Conservation (phyloP, 2,797 vertebrate genomes). For the Mormyrops boulengeri region DNA sequence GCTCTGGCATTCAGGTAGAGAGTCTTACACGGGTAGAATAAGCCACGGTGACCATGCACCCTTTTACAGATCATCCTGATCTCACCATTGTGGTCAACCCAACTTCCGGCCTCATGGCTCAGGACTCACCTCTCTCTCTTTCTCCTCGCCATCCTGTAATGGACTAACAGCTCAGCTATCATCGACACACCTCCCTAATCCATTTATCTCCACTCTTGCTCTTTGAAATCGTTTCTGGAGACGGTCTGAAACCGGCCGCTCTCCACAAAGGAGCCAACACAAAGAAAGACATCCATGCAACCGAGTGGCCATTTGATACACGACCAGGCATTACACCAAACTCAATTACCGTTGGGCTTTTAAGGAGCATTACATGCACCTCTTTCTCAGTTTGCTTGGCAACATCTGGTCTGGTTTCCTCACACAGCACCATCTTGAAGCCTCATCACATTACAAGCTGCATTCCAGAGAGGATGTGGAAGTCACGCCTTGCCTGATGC, state of each 20-base stretch:
- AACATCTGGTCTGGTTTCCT: neutral
- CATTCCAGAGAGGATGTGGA: neutral
- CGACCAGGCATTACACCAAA: constrained; percentile 16
- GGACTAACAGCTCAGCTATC: constrained; percentile 16
- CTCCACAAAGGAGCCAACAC: neutral
- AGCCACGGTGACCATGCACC: neutral
- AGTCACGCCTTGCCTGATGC: neutral
- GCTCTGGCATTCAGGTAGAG: neutral
- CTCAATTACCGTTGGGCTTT: constrained; percentile 14
- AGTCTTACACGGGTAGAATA: neutral
- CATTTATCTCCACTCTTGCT: constrained; percentile 9
- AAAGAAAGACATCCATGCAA: constrained; percentile 1
- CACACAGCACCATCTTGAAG: neutral
- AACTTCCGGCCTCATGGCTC: neutral
- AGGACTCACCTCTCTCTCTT: neutral
- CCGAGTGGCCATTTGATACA: constrained; percentile 18
- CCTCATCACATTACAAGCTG: neutral
- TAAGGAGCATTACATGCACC: constrained; percentile 10
- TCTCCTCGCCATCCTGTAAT: neutral
- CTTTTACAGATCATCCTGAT: neutral
- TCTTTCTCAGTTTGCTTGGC: neutral
- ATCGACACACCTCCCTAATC: constrained; percentile 9
- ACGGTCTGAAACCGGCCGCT: neutral
- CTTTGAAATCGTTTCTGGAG: neutral
- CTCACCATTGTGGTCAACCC: neutral